Conservation (phyloP, 2,888 invertebrate species). For the Creontiades dilutus region DNA sequence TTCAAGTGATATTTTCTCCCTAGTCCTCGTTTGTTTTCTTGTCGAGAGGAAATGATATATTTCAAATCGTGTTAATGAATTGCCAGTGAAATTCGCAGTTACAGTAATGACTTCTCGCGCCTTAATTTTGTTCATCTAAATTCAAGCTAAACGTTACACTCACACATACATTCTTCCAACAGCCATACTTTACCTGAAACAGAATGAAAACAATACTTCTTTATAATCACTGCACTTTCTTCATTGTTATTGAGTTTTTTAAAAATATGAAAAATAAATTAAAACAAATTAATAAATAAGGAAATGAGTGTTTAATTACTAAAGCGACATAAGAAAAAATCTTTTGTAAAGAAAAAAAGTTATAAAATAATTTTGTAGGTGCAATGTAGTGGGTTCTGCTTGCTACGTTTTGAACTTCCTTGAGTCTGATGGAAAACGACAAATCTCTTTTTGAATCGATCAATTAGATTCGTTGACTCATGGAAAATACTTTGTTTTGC, state of each 20-base stretch:
- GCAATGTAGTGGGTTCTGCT: too few species aligned
- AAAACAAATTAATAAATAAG: background rate
- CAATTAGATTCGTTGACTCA: too few species aligned
- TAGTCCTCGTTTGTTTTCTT: background rate
- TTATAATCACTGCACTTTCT: too few species aligned
- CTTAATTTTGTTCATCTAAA: conserved; percentile 30
- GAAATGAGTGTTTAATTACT: too few species aligned
- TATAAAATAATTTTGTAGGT: too few species aligned
- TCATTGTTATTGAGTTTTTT: background rate
- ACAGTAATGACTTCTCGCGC: conserved; percentile 58
- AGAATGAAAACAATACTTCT: conserved; percentile 12
- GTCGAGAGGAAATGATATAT: background rate
- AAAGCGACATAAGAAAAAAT: too few species aligned
- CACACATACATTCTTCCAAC: conserved; percentile 68
- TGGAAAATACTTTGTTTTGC: too few species aligned
- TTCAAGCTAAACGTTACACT: conserved; percentile 58
- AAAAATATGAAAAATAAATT: background rate
- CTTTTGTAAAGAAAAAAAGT: too few species aligned
- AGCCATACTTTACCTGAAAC: conserved; percentile 68
- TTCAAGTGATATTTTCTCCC: background rate
- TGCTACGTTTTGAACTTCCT: too few species aligned
- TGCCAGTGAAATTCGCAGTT: conserved; percentile 35
- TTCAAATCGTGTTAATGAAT: background rate
- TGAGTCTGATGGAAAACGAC: too few species aligned
- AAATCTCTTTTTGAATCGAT: too few species aligned